Base-by-base conservation (phyloP, 1,140 invertebrate genomes). In the Ctenoplectra terminalis region DNA sequence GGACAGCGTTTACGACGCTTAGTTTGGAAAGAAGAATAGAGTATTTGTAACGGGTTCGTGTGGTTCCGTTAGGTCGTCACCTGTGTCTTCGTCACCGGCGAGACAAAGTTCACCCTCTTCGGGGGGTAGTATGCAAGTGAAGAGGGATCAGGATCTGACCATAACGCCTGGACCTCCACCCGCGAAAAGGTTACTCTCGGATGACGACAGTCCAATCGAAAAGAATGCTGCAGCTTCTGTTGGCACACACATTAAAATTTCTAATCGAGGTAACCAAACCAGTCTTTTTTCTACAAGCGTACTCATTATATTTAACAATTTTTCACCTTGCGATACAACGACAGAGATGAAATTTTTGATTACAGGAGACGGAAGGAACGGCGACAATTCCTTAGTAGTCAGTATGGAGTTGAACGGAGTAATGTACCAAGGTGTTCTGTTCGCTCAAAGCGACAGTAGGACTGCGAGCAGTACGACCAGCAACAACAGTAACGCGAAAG, bases 401-500 rank as follows among this genome's bases (percentile, higher is more conserved):
- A 98, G 97, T 87, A 98, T 99, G 96, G 98, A 99, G 93, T 95
- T 99, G 56, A 99, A 99, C 91, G 99, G 99, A 50, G 96, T 97
- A 23, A 96, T 96, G 90, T 99, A 98, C 90, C 96, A 98, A 93
- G 98, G 98, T 17, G 96, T 98, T 20, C 94, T 98, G 1, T 97
- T 98, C 92, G 97, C 97, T 58, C 96, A 97, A 91, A 92, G 90
- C 6, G 90, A 94, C 1, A 93, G 80, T 29, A 87, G 77, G 37
- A 81, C 80, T 76, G 15, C 69, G 34, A 87, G 77, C 37, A 64
- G 29, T 26, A 63, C 77, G 15, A 70, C 86, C 34, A 89, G 83
- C 75, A 89, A 80, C 54, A 86, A 83, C 74, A 89, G 71, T 61
- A 87, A 83, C 56, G 83, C 84, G 54, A 88, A 91, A 85, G 72